These are phyloP conservation scores for Glaucopsyche alexis DNA, from an alignment of 2,888 invertebrate species.

Conservation along the genomic window DNA sequence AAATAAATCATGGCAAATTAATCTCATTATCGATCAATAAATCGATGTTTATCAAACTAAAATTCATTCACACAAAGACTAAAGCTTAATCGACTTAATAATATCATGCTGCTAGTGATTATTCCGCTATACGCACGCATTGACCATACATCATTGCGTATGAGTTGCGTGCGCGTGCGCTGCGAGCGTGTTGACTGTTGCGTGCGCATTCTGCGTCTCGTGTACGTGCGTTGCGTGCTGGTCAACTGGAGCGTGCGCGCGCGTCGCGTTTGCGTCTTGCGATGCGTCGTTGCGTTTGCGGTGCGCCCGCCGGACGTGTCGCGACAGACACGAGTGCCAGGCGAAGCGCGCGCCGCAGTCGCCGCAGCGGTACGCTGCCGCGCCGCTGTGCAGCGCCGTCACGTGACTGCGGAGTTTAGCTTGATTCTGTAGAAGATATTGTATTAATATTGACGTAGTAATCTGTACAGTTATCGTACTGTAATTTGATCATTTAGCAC, in stretches of 20 bases:
- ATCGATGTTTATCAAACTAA: neutral
- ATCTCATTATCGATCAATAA: neutral
- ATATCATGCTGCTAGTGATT: neutral
- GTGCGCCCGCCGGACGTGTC: constrained; percentile 50
- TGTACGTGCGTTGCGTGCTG: neutral
- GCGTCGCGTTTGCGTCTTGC: neutral
- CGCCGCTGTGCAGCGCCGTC: constrained; percentile 54
- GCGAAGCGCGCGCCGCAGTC: constrained; percentile 59
- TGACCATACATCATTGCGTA: neutral
- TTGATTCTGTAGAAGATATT: constrained; percentile 50
- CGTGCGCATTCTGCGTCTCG: neutral
- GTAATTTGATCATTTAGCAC: too few relatives aligned
- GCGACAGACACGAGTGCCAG: constrained; percentile 65
- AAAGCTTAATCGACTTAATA: neutral
- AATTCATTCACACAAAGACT: neutral
- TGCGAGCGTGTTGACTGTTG: neutral
- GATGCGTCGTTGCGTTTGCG: neutral
- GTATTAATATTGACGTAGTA: too few relatives aligned
- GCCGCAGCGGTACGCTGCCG: constrained; percentile 52
- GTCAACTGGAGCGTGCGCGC: neutral
- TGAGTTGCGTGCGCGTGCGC: neutral
- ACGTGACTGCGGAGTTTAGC: constrained; percentile 62
- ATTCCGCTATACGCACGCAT: neutral
- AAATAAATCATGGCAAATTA: neutral
- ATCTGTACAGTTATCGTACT: too few relatives aligned